Percentiles rank a stretch among this genome's conserved stretches.
Evolutionary conservation across 2,888 invertebrate genomes (phyloP).

Genomic region (Leptopilina myrica): DNA sequence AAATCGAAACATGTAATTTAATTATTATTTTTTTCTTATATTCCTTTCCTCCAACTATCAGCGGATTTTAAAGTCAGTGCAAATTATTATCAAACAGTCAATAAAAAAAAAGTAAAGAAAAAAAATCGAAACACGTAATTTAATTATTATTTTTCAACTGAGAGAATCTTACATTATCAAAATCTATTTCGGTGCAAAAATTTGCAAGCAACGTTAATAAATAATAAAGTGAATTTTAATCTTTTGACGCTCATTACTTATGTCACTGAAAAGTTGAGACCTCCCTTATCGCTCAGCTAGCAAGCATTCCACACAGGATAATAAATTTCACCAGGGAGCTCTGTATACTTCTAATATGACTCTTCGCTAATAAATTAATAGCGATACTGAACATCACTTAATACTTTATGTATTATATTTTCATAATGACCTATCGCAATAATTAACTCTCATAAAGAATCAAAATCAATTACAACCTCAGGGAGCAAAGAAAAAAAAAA

Average conservation of each 20-base stretch:
- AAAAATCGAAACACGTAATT: too few species aligned
- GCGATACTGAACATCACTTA: constrained; percentile 2
- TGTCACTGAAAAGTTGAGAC: constrained; percentile 13
- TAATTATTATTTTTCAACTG: too few species aligned
- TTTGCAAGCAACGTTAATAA: neutral
- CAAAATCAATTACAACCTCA: neutral
- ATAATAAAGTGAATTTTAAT: neutral
- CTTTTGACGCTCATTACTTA: constrained; percentile 12
- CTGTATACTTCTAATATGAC: constrained; percentile 14
- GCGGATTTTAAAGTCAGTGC: too few species aligned
- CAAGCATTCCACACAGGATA: constrained; percentile 9
- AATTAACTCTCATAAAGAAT: neutral
- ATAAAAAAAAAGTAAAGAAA: too few species aligned
- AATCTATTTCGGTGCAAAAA: neutral
- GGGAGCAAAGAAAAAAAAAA: too few species aligned
- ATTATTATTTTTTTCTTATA: too few species aligned
- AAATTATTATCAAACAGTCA: too few species aligned
- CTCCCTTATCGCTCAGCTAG: constrained; percentile 1
- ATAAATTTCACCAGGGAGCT: constrained; percentile 23
- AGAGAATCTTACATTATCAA: too few species aligned
- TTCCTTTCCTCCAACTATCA: too few species aligned
- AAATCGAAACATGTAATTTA: too few species aligned
- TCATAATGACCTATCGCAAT: neutral
- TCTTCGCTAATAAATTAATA: constrained; percentile 29
- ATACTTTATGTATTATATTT: constrained; percentile 19